Percentiles rank a stretch among this genome's conserved stretches.
Evolutionary conservation across 2,113 vertebrate species (phyloP).

Genomic region (Lagenorhynchus albirostris): DNA sequence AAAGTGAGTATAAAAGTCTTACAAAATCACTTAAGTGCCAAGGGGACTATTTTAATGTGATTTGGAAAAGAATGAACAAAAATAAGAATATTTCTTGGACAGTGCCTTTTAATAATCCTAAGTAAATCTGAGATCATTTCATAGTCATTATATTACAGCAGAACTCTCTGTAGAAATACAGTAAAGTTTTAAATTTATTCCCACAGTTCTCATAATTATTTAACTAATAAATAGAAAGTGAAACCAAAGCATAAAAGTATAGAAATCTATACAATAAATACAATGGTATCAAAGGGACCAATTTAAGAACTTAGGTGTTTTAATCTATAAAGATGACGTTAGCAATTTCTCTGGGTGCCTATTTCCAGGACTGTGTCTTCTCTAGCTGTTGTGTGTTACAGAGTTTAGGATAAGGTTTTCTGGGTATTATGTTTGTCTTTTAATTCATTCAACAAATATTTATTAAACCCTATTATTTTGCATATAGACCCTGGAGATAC

Average conservation of each 20-base stretch:
- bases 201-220: conserved; percentile 36
- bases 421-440: not conserved
- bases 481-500: not conserved
- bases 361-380: not conserved
- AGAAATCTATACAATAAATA: conserved; percentile 23
- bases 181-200: conserved; percentile 26
- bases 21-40: not conserved
- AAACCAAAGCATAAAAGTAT: not conserved
- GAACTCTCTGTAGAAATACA: not conserved
- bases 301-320: not conserved
- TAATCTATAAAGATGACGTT: not conserved
- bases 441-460: conserved; percentile 5
- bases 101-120: not conserved
- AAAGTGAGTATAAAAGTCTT: not conserved
- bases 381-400: not conserved
- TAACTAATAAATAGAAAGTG: conserved; percentile 52
- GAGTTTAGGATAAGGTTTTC: not conserved
- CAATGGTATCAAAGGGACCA: not conserved
- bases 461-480: not conserved
- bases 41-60: not conserved
- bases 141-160: not conserved
- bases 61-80: conserved; percentile 8
- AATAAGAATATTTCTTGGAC: not conserved
- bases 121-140: not conserved
- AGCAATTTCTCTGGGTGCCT: not conserved